Conservation (phyloP, 2,888 invertebrate genomes). For the Coleophora deauratella region DNA sequence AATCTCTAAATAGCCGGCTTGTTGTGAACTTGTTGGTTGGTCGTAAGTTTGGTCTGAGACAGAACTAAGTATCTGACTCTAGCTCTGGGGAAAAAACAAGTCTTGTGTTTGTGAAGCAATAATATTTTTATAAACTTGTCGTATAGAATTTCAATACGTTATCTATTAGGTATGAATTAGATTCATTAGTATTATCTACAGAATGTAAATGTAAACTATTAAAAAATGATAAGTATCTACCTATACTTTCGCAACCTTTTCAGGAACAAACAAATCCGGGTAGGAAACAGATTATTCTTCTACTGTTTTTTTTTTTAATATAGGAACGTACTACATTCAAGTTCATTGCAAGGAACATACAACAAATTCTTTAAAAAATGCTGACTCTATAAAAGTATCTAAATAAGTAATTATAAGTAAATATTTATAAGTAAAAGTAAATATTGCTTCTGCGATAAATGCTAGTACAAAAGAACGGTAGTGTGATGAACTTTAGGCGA, state of each 20-base stretch:
- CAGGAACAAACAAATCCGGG: not conserved
- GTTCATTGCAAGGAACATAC: no score
- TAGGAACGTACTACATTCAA: no score
- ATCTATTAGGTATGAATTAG: not conserved
- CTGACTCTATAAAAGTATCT: no score
- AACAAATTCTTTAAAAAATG: no score
- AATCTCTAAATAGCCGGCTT: conserved; percentile 35
- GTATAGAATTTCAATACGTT: not conserved
- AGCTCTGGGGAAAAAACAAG: no score
- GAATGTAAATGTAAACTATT: not conserved
- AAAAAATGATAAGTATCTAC: not conserved
- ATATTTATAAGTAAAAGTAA: no score
- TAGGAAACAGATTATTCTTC: not conserved
- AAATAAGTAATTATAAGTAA: no score
- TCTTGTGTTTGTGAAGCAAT: not conserved
- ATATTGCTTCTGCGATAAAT: no score
- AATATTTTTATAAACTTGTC: not conserved
- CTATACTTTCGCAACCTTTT: not conserved
- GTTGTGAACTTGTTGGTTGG: conserved; percentile 24
- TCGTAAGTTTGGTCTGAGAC: not conserved
- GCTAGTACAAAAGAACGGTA: no score
- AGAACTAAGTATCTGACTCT: no score
- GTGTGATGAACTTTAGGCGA: no score
- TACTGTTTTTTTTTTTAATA: not conserved
- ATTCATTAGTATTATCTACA: not conserved